Evolutionary conservation across 2,888 invertebrate genomes (phyloP).

Genomic region (Ischnus inquisitorius): DNA sequence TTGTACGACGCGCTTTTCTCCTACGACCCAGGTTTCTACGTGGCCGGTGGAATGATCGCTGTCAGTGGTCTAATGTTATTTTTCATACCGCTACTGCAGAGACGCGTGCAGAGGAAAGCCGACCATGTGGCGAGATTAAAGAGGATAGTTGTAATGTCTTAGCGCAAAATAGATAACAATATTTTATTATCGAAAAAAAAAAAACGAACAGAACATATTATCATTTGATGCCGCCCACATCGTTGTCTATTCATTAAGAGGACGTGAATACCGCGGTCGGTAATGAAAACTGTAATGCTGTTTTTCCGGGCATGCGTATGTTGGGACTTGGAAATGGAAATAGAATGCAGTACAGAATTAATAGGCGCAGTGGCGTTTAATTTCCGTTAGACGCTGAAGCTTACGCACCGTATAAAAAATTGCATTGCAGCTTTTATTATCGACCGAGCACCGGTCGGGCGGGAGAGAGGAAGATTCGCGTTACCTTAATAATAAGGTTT

Average conservation of each 20-base stretch:
- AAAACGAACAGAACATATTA: background rate
- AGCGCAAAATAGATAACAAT: constrained; percentile 64
- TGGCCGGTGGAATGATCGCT: constrained; percentile 95
- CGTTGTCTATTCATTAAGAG: background rate
- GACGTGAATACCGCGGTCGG: too few species aligned
- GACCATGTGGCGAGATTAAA: constrained; percentile 62
- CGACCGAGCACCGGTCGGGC: too few species aligned
- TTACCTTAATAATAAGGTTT: too few species aligned
- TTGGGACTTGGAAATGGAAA: too few species aligned
- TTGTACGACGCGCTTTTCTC: constrained; percentile 92
- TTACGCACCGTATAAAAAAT: too few species aligned
- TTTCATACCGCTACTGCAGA: constrained; percentile 91
- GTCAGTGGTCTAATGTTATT: constrained; percentile 96
- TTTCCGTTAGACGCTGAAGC: too few species aligned
- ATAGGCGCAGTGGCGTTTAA: too few species aligned
- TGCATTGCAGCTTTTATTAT: too few species aligned
- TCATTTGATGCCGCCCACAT: background rate
- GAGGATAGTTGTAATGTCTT: constrained; percentile 62
- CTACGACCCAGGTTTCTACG: constrained; percentile 95
- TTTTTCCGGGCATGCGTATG: too few species aligned
- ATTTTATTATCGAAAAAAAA: constrained; percentile 56
- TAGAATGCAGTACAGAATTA: too few species aligned
- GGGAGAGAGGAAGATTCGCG: too few species aligned
- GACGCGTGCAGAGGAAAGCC: constrained; percentile 79
- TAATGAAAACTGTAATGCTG: too few species aligned